Conservation (phyloP, 2,113 vertebrate species). For the Sebastes schlegelii region DNA sequence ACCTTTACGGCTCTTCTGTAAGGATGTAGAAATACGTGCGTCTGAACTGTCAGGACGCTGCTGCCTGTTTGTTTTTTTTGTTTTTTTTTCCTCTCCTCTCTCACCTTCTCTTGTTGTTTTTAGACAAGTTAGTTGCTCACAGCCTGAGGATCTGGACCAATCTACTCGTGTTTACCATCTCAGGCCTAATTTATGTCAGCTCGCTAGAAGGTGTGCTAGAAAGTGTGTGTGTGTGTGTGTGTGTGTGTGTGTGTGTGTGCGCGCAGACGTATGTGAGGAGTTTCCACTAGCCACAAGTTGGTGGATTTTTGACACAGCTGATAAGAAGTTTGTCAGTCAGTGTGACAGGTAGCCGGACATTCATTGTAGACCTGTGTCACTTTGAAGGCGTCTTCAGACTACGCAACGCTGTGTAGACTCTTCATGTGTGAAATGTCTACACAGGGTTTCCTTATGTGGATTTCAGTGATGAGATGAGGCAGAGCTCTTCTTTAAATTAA, state of each 20-base stretch:
- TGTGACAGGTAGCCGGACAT: too few species aligned
- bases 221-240: not conserved
- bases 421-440: too few species aligned
- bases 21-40: not conserved
- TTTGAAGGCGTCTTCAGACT: not conserved
- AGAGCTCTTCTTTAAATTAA: too few species aligned
- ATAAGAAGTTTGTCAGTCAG: too few species aligned
- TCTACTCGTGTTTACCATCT: not conserved
- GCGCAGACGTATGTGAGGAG: not conserved
- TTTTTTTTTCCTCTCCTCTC: not conserved
- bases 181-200: conserved; percentile 13
- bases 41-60: not conserved
- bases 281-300: not conserved
- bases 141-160: conserved; percentile 18
- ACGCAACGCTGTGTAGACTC: too few species aligned
- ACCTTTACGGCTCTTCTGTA: not conserved
- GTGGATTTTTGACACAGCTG: not conserved
- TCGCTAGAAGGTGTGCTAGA: not conserved
- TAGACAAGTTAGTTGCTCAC: not conserved
- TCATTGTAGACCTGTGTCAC: not conserved
- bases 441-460: too few species aligned
- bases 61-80: not conserved
- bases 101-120: not conserved
- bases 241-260: not conserved
- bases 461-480: too few species aligned